Percentiles rank a stretch among this genome's conserved stretches.
These are phyloP conservation scores for Dendrolimus kikuchii DNA, from an alignment of 1,140 invertebrate species.

Conservation along the genomic window DNA sequence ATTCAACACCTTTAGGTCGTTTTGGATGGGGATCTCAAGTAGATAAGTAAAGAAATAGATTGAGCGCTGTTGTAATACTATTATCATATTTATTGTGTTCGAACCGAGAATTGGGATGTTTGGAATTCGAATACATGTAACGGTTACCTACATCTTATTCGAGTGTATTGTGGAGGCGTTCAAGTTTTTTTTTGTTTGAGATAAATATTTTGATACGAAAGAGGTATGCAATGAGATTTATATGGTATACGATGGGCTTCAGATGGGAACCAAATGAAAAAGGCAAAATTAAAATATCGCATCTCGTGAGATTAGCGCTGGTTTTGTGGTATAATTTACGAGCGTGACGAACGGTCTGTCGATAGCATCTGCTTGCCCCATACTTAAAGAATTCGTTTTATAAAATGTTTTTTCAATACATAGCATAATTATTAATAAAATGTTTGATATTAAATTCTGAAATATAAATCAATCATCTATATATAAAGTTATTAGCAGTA, in stretches of 20 bases:
- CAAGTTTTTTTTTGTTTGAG: slow-evolving; percentile 24
- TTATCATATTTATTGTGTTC: slow-evolving; percentile 47
- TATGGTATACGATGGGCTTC: slow-evolving; percentile 40
- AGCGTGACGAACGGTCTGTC: slow-evolving; percentile 61
- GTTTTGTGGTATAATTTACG: slow-evolving; percentile 67
- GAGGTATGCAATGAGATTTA: slow-evolving; percentile 45
- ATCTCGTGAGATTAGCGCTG: slow-evolving; percentile 57
- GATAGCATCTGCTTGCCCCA: slow-evolving; percentile 61
- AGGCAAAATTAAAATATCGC: slow-evolving; percentile 63
- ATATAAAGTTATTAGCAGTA: too few species aligned
- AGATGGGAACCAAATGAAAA: slow-evolving; percentile 43
- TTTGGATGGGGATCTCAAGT: slow-evolving; percentile 37
- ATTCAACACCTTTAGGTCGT: slow-evolving; percentile 62
- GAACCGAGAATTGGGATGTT: slow-evolving; percentile 34
- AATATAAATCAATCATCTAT: too few species aligned
- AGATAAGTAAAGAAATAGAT: slow-evolving; percentile 61
- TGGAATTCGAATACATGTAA: slow-evolving; percentile 35
- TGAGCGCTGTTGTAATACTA: slow-evolving; percentile 45
- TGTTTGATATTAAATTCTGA: too few species aligned
- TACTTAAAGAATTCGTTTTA: slow-evolving; percentile 60
- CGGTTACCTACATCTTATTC: slow-evolving; percentile 27
- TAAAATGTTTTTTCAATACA: slow-evolving; percentile 5
- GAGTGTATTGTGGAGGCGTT: slow-evolving; percentile 37
- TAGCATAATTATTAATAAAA: too few species aligned
- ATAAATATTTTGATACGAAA: slow-evolving; percentile 42